A percentile compares a stretch with the other conserved stretches of the same genome.
Evolutionary conservation across 1,140 invertebrate genomes (phyloP).

Genomic region (Drosophila paulistorum): DNA sequence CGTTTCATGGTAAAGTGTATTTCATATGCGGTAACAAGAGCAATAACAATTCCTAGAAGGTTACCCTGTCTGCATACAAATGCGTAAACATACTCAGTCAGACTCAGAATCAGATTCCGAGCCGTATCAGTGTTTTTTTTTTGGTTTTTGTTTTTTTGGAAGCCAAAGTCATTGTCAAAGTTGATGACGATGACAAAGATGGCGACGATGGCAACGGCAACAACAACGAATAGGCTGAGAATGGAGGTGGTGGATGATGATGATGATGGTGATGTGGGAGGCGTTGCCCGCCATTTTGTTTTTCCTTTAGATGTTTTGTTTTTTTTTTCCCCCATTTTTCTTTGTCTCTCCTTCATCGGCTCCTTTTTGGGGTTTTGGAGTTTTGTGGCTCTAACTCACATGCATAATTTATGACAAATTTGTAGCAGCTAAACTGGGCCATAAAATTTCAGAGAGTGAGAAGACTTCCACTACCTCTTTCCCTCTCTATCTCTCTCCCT

Average conservation of each 20-base stretch:
- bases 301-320: slow-evolving; percentile 58
- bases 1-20: slow-evolving; percentile 17
- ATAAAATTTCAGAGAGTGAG: slow-evolving; percentile 49
- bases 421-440: slow-evolving; percentile 71
- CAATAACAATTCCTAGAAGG: slow-evolving; percentile 22
- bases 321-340: slow-evolving; percentile 13
- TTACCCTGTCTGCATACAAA: slow-evolving; percentile 39
- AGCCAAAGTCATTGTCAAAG: slow-evolving; percentile 77
- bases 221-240: not conserved
- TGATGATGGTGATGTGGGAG: slow-evolving; percentile 45
- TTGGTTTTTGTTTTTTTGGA: slow-evolving; percentile 25
- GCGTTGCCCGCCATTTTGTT: slow-evolving; percentile 67
- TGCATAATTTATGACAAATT: slow-evolving; percentile 82
- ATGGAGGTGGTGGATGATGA: slow-evolving; percentile 13
- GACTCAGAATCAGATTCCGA: slow-evolving; percentile 28
- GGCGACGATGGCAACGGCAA: not conserved
- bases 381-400: slow-evolving; percentile 18
- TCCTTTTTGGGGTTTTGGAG: slow-evolving; percentile 8
- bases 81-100: slow-evolving; percentile 46
- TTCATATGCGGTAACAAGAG: slow-evolving; percentile 17
- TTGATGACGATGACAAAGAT: slow-evolving; percentile 40
- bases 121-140: slow-evolving; percentile 48
- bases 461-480: not conserved
- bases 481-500: not conserved
- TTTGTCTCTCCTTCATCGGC: not conserved